Percentiles rank a stretch among this genome's conserved stretches.
These are phyloP conservation scores for Meriones psammophilus DNA, from an alignment of 2,797 vertebrate species.

Conservation along the genomic window DNA sequence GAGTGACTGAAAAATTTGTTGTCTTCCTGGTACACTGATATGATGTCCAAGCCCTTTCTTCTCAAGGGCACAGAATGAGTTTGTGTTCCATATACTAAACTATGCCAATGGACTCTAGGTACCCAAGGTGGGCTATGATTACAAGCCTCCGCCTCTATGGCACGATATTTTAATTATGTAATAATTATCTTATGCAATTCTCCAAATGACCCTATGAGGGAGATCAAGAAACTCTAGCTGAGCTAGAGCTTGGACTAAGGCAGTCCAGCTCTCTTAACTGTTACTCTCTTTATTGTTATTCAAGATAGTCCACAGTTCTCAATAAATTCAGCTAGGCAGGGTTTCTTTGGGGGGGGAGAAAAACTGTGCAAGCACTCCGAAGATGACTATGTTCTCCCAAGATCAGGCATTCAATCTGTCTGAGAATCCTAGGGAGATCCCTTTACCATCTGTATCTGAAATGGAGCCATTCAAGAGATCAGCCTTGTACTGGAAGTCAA, in stretches of 20 bases:
- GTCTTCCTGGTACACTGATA: background rate
- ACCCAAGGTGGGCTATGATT: background rate
- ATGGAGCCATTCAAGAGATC: background rate
- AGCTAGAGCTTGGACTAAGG: background rate
- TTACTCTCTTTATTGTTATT: too few relatives aligned
- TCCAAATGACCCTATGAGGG: background rate
- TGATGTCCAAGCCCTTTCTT: background rate
- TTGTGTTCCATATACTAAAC: background rate
- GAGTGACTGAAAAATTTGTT: conserved; percentile 18
- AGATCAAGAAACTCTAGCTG: background rate
- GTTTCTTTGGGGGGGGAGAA: background rate
- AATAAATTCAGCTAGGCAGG: background rate
- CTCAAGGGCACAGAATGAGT: background rate
- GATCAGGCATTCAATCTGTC: background rate
- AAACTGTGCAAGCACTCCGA: background rate
- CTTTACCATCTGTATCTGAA: background rate
- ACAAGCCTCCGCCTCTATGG: background rate
- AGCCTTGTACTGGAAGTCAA: background rate
- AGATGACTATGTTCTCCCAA: background rate
- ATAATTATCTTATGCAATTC: conserved; percentile 23
- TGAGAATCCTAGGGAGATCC: background rate
- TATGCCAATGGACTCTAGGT: background rate
- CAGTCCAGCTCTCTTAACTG: background rate
- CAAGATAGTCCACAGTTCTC: background rate
- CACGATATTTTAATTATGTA: background rate